Evolutionary conservation across 2,113 vertebrate genomes (phyloP), one percentile per base, ranked within the genome.

Genomic region (Pristiophorus japonicus): DNA sequence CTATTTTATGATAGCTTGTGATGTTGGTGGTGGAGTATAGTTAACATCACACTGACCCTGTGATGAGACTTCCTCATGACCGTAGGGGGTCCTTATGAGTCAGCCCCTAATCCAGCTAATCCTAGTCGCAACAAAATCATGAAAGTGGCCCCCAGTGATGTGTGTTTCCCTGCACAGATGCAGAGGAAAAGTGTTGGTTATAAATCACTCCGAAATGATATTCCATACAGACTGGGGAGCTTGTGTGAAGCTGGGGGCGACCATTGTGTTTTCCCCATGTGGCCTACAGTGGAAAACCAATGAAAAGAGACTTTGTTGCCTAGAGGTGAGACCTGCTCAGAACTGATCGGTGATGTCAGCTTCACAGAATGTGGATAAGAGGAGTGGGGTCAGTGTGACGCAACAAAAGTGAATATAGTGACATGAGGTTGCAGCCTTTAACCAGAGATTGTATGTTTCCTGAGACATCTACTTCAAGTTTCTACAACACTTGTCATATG

Each of bases 71-170:
- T 98, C 98, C 97, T 97, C 97, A 94, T 93, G 95, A 96, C 97
- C 96, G 96, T 97, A 98, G 98, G 98, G 97, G 97, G 97, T 97
- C 97, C 97, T 97, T 97, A 97, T 98, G 97, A 97, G 97, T 97
- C 95, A 85, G 96, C 95, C 97, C 97, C 97, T 98, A 98, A 98
- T 98, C 98, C 98, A 98, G 97, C 97, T 98, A 98, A 98, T 98
- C 97, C 97, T 96, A 97, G 97, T 97, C 96, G 97, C 97, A 97
- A 97, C 98, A 98, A 97, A 98, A 97, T 98, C 97, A 96, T 97
- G 97, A 97, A 97, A 97, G 97, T 97, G 97, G 97, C 97, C 97
- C 97, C 97, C 96, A 96, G 96, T 96, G 97, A 97, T 95, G 96
- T 95, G 96, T 92, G 96, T 97, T 97, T 97, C 97, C 96, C 96